Evolutionary conservation across 1,140 invertebrate species (phyloP).

Genomic region (Drosophila truncata): DNA sequence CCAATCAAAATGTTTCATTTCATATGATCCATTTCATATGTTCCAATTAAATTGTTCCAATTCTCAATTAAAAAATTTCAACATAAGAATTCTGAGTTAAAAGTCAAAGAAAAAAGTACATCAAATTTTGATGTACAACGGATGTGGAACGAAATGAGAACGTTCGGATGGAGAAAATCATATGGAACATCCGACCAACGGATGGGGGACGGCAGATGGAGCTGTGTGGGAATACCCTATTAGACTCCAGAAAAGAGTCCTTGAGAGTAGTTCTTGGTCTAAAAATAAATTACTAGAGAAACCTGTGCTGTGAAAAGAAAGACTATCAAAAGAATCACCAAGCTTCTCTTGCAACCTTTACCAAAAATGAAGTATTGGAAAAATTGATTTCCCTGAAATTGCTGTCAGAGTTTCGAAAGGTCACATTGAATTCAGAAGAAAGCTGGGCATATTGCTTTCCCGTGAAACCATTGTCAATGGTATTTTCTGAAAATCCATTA

Average conservation of each 20-base stretch:
- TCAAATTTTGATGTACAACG: too few species aligned
- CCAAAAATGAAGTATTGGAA: background rate
- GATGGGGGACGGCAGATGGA: too few species aligned
- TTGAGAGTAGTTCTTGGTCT: background rate
- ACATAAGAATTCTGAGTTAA: too few species aligned
- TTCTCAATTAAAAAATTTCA: too few species aligned
- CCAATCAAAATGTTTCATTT: too few species aligned
- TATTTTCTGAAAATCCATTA: constrained; percentile 19
- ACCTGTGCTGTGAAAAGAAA: background rate
- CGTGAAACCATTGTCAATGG: background rate
- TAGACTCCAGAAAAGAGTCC: background rate
- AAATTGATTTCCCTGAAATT: background rate
- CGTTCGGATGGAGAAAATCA: too few species aligned
- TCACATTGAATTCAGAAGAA: background rate
- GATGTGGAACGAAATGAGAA: too few species aligned
- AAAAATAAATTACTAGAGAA: background rate
- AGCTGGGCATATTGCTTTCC: background rate
- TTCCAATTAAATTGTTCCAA: too few species aligned
- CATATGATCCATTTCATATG: too few species aligned
- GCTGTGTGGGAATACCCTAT: too few species aligned
- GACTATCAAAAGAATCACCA: background rate
- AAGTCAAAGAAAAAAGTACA: too few species aligned
- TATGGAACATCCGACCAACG: too few species aligned
- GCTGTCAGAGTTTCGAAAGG: background rate
- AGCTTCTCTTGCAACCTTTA: background rate